phyloP scores from a whole-genome alignment of 2,888 invertebrate species.

The Ophion ventricosus region DNA sequence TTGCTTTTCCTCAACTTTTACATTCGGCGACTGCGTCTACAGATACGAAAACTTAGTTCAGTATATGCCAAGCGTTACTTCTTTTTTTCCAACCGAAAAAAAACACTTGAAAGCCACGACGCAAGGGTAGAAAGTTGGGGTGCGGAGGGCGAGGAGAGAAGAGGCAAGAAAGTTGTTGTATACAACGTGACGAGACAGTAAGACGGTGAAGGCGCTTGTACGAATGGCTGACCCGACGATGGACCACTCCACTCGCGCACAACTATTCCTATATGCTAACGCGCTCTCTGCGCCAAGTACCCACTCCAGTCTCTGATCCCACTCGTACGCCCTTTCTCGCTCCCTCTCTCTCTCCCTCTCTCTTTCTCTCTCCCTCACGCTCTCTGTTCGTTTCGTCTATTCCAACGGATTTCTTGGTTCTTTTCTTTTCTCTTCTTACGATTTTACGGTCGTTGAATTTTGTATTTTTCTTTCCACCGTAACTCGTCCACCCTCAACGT shows the following conservation, averaged over 20 bases:
- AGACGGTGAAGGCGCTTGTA: conserved; percentile 58
- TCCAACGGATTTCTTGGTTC: not conserved
- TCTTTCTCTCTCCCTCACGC: conserved; percentile 11
- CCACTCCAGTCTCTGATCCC: conserved; percentile 69
- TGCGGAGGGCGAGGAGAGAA: not conserved
- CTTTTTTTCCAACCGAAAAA: conserved; percentile 14
- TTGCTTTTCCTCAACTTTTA: conserved; percentile 41
- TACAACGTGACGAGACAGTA: conserved; percentile 35
- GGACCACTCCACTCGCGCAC: conserved; percentile 78
- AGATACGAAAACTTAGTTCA: conserved; percentile 48
- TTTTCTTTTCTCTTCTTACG: conserved; percentile 10
- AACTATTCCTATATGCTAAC: conserved; percentile 81
- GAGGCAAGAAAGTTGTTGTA: conserved; percentile 1
- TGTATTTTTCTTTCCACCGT: conserved; percentile 32
- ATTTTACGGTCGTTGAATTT: conserved; percentile 20
- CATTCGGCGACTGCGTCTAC: conserved; percentile 1
- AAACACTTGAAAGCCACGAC: conserved; percentile 50
- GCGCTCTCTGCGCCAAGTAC: conserved; percentile 77
- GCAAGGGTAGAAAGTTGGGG: conserved; percentile 4
- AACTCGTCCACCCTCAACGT: conserved; percentile 19
- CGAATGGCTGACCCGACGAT: conserved; percentile 81
- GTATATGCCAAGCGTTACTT: conserved; percentile 13
- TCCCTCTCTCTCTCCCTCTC: conserved; percentile 40
- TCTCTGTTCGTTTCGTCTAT: not conserved
- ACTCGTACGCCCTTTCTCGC: conserved; percentile 43